Conservation (phyloP, 2,888 invertebrate genomes). For the Agrotis puta region DNA sequence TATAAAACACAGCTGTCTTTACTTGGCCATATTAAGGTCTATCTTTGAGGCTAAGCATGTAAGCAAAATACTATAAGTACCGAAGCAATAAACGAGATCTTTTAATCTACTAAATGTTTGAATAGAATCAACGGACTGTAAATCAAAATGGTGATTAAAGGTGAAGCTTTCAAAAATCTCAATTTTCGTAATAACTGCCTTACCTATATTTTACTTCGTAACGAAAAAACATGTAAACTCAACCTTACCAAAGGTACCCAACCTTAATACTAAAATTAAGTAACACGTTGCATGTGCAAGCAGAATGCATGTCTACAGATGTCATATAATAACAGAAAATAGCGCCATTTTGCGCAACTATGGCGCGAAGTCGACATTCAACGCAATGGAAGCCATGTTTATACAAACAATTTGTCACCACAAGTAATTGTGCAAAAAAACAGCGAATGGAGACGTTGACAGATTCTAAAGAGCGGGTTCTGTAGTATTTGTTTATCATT, state of each 20-base stretch:
- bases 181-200: no score
- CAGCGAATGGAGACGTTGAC: background rate
- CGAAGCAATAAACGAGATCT: no score
- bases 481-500: background rate
- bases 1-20: no score
- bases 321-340: conserved; percentile 40
- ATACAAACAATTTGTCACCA: conserved; percentile 17
- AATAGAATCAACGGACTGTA: no score
- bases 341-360: conserved; percentile 36
- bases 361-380: background rate
- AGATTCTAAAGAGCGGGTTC: conserved; percentile 5
- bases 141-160: no score
- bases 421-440: conserved; percentile 34
- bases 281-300: background rate
- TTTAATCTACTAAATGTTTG: no score
- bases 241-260: background rate
- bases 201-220: background rate
- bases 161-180: no score
- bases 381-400: background rate
- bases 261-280: background rate
- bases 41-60: no score
- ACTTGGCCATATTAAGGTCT: no score
- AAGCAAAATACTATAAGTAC: no score
- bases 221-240: background rate
- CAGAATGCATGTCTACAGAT: conserved; percentile 17